Evolutionary conservation across 2,113 vertebrate genomes (phyloP).

Genomic region (Montifringilla adamsi): DNA sequence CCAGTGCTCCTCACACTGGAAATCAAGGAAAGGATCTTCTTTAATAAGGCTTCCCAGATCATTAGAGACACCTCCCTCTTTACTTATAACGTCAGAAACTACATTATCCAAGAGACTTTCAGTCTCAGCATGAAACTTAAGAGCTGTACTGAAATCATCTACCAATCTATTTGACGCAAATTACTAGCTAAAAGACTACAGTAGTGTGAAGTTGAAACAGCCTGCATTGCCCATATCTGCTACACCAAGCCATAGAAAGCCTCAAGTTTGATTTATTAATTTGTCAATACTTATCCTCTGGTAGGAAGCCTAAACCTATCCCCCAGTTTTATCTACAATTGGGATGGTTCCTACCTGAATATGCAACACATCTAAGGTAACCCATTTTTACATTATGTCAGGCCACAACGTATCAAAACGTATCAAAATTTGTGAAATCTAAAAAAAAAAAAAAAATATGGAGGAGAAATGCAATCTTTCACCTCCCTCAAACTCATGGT

Average conservation of each 20-base stretch:
- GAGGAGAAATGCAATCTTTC: background rate
- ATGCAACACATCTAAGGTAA: background rate
- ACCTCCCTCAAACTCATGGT: background rate
- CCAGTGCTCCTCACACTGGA: background rate
- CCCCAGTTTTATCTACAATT: background rate
- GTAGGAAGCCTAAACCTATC: background rate
- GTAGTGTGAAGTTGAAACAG: background rate
- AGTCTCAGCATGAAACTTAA: background rate
- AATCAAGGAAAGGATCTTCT: background rate
- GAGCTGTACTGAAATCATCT: background rate
- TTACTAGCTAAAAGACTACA: background rate
- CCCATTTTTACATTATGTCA: background rate
- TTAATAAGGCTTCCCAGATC: background rate
- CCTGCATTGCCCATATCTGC: background rate
- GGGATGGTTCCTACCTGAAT: background rate
- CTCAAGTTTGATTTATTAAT: background rate
- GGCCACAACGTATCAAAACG: background rate
- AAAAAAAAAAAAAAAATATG: background rate
- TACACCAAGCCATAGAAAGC: background rate
- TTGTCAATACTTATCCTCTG: background rate
- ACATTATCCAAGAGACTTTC: background rate
- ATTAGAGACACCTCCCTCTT: background rate
- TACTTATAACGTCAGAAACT: background rate
- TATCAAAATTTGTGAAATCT: background rate
- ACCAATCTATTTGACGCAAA: background rate